Percentiles rank a stretch among this genome's conserved stretches.
Conservation (phyloP, 1,140 invertebrate genomes). For the Papilio glaucus region DNA sequence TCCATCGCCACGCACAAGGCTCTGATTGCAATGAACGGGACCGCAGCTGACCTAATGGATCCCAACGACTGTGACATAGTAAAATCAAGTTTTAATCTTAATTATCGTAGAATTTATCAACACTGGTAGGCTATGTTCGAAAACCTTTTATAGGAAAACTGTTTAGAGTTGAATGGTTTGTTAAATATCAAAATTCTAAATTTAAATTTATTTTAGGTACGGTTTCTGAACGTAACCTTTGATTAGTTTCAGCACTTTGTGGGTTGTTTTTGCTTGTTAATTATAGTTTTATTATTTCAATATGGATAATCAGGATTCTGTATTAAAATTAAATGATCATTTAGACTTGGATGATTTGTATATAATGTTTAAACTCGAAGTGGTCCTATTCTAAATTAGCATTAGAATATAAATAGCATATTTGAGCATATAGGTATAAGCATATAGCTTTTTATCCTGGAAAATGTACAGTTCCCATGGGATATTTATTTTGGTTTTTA, state of each 20-base stretch:
- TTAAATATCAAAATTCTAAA: conserved; percentile 53
- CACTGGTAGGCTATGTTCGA: conserved; percentile 76
- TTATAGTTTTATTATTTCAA: conserved; percentile 39
- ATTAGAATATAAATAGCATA: too few species aligned
- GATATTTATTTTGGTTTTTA: too few species aligned
- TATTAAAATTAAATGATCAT: conserved; percentile 4
- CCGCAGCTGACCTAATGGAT: conserved; percentile 66
- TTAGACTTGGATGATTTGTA: too few species aligned
- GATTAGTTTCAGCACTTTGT: conserved; percentile 56
- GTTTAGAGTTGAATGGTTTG: conserved; percentile 37
- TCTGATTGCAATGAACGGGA: conserved; percentile 77
- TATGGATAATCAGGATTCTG: conserved; percentile 31
- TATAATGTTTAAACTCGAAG: too few species aligned
- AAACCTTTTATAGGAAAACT: conserved; percentile 61
- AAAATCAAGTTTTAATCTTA: conserved; percentile 67
- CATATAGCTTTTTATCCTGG: too few species aligned
- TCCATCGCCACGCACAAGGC: conserved; percentile 72
- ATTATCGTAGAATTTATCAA: conserved; percentile 66
- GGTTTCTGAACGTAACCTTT: conserved; percentile 82
- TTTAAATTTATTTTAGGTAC: conserved; percentile 51
- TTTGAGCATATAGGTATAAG: too few species aligned
- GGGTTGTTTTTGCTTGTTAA: conserved; percentile 45
- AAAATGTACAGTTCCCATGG: too few species aligned
- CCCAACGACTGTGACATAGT: conserved; percentile 72
- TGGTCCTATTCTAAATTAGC: too few species aligned